These are phyloP conservation scores for Megalops atlanticus DNA, from an alignment of 2,113 vertebrate species.

Conservation along the genomic window DNA sequence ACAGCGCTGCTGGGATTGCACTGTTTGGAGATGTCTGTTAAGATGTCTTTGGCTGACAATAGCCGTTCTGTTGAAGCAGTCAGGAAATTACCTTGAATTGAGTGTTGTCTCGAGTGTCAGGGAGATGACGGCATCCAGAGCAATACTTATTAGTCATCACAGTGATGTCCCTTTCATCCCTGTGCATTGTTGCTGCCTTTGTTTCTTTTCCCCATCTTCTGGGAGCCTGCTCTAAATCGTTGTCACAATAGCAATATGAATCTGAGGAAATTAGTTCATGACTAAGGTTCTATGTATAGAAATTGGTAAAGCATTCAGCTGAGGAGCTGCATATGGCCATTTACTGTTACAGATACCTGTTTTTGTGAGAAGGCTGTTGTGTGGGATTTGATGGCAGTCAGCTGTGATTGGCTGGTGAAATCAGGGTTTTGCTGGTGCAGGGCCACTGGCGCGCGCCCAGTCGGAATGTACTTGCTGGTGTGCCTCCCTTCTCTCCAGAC, in stretches of 20 bases:
- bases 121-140: too few species aligned
- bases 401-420: neutral
- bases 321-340: too few species aligned
- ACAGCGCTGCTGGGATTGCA: too few species aligned
- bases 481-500: neutral
- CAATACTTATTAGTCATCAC: too few species aligned
- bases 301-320: too few species aligned
- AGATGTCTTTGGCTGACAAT: too few species aligned
- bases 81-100: too few species aligned
- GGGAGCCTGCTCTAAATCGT: neutral
- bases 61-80: too few species aligned
- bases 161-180: neutral
- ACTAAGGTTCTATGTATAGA: too few species aligned
- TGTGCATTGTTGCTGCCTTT: neutral
- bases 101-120: too few species aligned
- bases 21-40: too few species aligned
- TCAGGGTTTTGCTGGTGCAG: neutral
- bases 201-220: neutral
- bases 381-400: neutral
- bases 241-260: neutral
- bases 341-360: too few species aligned
- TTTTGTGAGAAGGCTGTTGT: neutral
- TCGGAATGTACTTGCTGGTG: neutral
- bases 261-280: neutral
- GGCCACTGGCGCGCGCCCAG: neutral